These are phyloP conservation scores for Dinocampus coccinellae DNA, from an alignment of 2,888 invertebrate genomes.

Conservation along the genomic window DNA sequence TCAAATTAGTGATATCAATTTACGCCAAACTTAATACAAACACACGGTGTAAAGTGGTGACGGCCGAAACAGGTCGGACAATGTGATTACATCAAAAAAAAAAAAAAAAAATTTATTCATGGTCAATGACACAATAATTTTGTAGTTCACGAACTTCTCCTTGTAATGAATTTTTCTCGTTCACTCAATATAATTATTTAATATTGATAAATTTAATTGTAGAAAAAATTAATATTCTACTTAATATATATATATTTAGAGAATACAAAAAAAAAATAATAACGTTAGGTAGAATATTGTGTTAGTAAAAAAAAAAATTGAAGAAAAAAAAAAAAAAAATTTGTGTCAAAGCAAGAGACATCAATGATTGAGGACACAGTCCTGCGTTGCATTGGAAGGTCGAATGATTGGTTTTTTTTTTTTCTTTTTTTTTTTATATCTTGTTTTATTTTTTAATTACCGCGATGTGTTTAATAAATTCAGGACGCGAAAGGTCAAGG, in stretches of 20 bases:
- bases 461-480: background rate
- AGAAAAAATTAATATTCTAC: background rate
- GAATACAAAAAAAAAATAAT: background rate
- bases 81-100: background rate
- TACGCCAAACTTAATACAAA: background rate
- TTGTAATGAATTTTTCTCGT: background rate
- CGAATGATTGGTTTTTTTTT: background rate
- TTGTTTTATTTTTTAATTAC: background rate
- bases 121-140: constrained; percentile 18
- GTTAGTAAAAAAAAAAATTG: background rate
- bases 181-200: background rate
- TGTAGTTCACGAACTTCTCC: constrained; percentile 18
- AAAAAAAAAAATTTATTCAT: too few relatives aligned
- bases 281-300: background rate
- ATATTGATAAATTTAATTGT: background rate
- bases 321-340: background rate
- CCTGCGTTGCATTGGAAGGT: background rate
- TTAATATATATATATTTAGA: too few relatives aligned
- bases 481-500: constrained; percentile 27
- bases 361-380: constrained; percentile 14
- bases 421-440: background rate
- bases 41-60: background rate
- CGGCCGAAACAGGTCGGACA: constrained; percentile 13
- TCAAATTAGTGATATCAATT: background rate
- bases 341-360: constrained; percentile 8